Evolutionary conservation across 64 coral and sea anemone species (phyloP).

Genomic region (Pocillopora damicornis): DNA sequence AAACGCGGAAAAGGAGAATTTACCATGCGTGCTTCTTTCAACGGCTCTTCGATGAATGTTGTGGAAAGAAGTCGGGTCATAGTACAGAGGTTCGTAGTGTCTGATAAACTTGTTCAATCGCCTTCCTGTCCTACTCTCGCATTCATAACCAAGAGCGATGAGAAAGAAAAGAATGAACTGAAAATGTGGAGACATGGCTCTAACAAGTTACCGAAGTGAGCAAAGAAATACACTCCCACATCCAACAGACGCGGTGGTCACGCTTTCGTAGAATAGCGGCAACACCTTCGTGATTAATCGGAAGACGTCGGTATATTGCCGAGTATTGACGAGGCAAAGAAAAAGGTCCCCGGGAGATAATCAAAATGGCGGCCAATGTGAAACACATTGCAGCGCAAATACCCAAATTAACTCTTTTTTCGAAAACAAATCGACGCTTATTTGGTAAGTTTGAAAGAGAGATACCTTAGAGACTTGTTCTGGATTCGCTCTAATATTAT

Average conservation of each 20-base stretch:
- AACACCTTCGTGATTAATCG: background rate
- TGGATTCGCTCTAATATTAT: background rate
- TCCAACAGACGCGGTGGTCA: conserved; percentile 30
- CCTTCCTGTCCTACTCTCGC: conserved; percentile 11
- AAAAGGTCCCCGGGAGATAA: background rate
- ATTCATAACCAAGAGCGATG: conserved; percentile 4
- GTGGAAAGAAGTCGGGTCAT: conserved; percentile 49
- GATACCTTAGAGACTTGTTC: background rate
- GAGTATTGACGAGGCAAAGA: background rate
- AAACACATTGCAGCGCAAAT: background rate
- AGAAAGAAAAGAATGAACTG: conserved; percentile 48
- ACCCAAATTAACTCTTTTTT: background rate
- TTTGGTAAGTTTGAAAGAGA: conserved; percentile 3
- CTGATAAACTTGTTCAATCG: conserved; percentile 61
- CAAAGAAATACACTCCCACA: conserved; percentile 12
- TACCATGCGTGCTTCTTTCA: conserved; percentile 51
- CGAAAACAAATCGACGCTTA: background rate
- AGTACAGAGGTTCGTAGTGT: conserved; percentile 70
- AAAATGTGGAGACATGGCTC: conserved; percentile 38
- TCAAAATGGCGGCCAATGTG: conserved; percentile 18
- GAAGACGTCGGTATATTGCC: background rate
- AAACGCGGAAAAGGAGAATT: conserved; percentile 72
- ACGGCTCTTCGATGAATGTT: conserved; percentile 49
- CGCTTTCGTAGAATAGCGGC: background rate
- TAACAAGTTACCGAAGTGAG: too few species aligned